Percentiles rank a stretch among this genome's conserved stretches.
Conservation (phyloP, 2,888 invertebrate species). For the Trichogramma evanescens region DNA sequence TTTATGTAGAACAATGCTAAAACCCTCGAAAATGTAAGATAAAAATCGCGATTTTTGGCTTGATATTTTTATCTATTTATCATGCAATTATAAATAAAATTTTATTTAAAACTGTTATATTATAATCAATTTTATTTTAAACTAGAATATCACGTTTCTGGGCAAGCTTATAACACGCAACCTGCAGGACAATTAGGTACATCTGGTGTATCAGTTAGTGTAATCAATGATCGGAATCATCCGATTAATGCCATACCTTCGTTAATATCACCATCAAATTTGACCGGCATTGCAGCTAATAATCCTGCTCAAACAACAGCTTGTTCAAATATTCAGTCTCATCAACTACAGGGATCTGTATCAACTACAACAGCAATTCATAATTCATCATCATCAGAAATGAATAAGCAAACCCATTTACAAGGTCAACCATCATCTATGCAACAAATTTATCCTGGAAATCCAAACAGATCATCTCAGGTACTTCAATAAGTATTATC, state of each 20-base stretch:
- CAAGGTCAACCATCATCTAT: constrained; percentile 35
- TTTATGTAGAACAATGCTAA: too few relatives aligned
- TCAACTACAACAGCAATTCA: constrained; percentile 40
- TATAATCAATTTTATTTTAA: not conserved
- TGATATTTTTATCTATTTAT: too few relatives aligned
- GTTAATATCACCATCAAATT: constrained; percentile 38
- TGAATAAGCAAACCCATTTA: constrained; percentile 43
- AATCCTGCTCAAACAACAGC: constrained; percentile 25
- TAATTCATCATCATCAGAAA: constrained; percentile 39
- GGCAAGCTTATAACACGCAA: constrained; percentile 44
- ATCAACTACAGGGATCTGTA: constrained; percentile 38
- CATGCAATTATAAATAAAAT: too few relatives aligned
- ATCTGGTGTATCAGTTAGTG: constrained; percentile 41
- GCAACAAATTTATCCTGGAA: constrained; percentile 34
- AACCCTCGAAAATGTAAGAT: too few relatives aligned
- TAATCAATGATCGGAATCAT: constrained; percentile 41
- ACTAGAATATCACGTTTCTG: constrained; percentile 44
- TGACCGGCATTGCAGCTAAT: constrained; percentile 36
- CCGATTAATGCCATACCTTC: constrained; percentile 38
- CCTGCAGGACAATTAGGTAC: constrained; percentile 45
- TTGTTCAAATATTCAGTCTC: constrained; percentile 22
- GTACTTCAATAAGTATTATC: constrained; percentile 23
- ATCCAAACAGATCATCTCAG: constrained; percentile 34
- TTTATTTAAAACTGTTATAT: not conserved
- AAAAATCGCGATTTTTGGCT: too few relatives aligned